phyloP scores from a whole-genome alignment of 1,140 invertebrate species.

The Idris sp. region DNA sequence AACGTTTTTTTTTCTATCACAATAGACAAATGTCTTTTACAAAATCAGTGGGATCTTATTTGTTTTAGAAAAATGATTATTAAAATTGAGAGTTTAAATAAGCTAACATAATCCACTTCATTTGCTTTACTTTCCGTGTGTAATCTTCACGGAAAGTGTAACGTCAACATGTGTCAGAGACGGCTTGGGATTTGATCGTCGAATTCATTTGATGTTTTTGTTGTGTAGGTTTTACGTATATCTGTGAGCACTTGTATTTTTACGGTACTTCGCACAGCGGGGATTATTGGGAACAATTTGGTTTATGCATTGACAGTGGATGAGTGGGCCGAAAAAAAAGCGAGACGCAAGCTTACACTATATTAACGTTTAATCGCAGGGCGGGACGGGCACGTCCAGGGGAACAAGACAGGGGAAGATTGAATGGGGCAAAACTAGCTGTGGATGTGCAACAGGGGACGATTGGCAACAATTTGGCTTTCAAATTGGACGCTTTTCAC shows the following conservation, averaged over 20 bases:
- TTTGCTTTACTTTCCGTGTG: too few species aligned
- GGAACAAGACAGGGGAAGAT: not conserved
- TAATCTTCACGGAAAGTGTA: too few species aligned
- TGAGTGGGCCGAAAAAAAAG: slow-evolving; percentile 35
- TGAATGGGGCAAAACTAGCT: slow-evolving; percentile 8
- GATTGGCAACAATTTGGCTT: slow-evolving; percentile 41
- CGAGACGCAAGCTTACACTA: slow-evolving; percentile 7
- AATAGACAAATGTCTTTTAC: too few species aligned
- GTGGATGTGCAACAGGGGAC: slow-evolving; percentile 25
- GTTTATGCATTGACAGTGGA: slow-evolving; percentile 25
- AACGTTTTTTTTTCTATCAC: too few species aligned
- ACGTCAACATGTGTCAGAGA: slow-evolving; percentile 28
- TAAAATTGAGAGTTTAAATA: too few species aligned
- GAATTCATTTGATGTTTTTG: slow-evolving; percentile 28
- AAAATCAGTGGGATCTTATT: too few species aligned
- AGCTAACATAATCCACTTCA: too few species aligned
- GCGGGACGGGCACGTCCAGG: slow-evolving; percentile 1
- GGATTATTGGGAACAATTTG: slow-evolving; percentile 43
- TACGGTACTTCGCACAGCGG: slow-evolving; percentile 25
- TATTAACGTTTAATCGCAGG: slow-evolving; percentile 13
- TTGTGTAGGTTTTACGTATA: too few species aligned
- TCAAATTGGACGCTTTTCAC: slow-evolving; percentile 42
- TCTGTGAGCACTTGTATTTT: slow-evolving; percentile 33
- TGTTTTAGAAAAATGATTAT: too few species aligned
- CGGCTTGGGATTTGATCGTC: slow-evolving; percentile 5